phyloP scores from a whole-genome alignment of 2,113 vertebrate species.

The Trochalopteron elliotii region DNA sequence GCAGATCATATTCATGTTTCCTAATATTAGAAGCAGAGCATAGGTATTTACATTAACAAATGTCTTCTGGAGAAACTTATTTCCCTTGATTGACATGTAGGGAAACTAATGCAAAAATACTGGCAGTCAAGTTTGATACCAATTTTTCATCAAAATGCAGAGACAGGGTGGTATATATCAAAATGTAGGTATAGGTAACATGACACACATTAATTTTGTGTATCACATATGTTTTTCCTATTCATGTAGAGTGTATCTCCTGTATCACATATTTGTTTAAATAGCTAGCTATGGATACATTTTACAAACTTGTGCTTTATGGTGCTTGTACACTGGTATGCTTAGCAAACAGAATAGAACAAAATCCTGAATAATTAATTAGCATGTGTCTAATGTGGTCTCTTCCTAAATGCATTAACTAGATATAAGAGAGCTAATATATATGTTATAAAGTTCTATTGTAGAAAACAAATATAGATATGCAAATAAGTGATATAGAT shows the following conservation, averaged over 20 bases:
- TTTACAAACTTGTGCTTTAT: neutral
- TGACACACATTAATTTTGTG: fast-evolving
- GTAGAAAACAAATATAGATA: neutral
- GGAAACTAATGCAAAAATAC: neutral
- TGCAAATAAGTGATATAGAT: neutral
- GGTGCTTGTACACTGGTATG: neutral
- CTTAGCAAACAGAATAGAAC: neutral
- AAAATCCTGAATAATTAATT: neutral
- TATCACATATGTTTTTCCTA: neutral
- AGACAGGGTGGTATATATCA: neutral
- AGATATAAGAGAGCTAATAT: neutral
- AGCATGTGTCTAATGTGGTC: neutral
- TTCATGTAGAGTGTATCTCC: neutral
- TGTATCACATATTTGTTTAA: neutral
- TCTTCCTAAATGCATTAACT: neutral
- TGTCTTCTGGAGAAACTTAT: neutral
- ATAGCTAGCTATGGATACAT: neutral
- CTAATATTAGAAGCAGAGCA: neutral
- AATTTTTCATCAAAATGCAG: neutral
- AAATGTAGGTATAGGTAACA: neutral
- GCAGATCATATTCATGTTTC: neutral
- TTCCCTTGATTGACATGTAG: neutral
- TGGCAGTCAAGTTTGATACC: neutral
- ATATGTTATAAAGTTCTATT: neutral
- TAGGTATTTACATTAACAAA: neutral